Percentiles rank a stretch among this genome's conserved stretches.
Conservation (phyloP, 2,113 vertebrate species). For the Albula glossodonta region DNA sequence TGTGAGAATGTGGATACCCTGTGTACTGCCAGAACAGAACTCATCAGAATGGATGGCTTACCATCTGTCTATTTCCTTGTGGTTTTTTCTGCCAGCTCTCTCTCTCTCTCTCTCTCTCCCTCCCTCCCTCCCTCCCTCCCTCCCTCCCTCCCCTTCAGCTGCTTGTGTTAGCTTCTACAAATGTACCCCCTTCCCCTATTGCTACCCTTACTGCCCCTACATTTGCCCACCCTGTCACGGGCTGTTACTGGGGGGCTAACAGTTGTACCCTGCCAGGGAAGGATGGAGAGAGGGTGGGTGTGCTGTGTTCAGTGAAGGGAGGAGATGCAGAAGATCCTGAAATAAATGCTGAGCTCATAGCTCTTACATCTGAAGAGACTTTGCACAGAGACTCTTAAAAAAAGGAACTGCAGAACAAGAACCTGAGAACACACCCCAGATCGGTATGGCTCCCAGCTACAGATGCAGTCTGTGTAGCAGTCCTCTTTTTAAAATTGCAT, state of each 20-base stretch:
- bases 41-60: not conserved
- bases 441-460: not conserved
- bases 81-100: not conserved
- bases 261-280: not conserved
- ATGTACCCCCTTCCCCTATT: not conserved
- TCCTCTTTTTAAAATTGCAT: too few species aligned
- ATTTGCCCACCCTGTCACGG: not conserved
- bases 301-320: not conserved
- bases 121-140: not conserved
- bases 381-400: not conserved
- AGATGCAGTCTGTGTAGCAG: not conserved
- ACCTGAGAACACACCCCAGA: not conserved
- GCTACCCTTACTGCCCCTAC: too few species aligned
- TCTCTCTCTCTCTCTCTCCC: conserved; percentile 6
- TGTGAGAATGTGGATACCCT: not conserved
- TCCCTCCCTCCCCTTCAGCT: not conserved
- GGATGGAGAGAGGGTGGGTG: not conserved
- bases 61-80: not conserved
- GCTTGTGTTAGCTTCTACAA: not conserved
- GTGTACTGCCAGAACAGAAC: not conserved
- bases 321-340: not conserved
- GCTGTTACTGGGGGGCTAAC: not conserved
- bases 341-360: not conserved
- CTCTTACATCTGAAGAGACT: not conserved
- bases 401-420: not conserved